Evolutionary conservation across 2,888 invertebrate genomes (phyloP), one percentile per base, ranked within the genome.

Genomic region (Diarsia brunnea): DNA sequence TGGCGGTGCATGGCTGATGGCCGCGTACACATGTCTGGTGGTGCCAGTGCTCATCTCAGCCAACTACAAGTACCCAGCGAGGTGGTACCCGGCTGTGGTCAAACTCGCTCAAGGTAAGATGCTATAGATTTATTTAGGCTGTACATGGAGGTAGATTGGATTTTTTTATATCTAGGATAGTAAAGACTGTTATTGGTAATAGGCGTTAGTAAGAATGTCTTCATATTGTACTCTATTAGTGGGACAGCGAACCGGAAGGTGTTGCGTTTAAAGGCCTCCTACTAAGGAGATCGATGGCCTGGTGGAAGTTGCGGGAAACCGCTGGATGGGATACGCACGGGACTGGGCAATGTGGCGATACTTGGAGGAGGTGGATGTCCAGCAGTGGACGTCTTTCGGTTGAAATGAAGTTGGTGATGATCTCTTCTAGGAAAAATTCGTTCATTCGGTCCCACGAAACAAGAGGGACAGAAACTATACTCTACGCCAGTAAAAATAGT

Each of bases 11-110:
- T 96, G 97, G 95, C 95, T 97, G 89, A 95, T 97, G 93, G 97
- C 97, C 0, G 97, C 97, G 2, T 98, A 98, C 92, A 97, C 98
- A 4, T 97, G 97, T 88, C 93, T 98, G 27, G 97, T 98, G 64
- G 93, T 98, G 24, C 98, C 98, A 0, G 96, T 98, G 58, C 96
- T 98, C 70, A 97, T 98, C 75, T 97, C 97, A 1, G 98, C 97
- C 73, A 98, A 98, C 94, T 97, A 98, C 93, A 97, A 97, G 89
- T 98, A 98, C 89, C 97, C 97, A 2, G 97, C 97, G 51, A 94
- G 97, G 75, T 97, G 97, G 96, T 95, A 97, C 85, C 97, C 97
- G 67, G 96, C 97, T 51, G 95, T 97, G 55, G 95, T 95, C 60
- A 94, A 95, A 79, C 93, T 97, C 78, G 94, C 95, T 66, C 97